Evolutionary conservation across 2,888 invertebrate genomes (phyloP), one percentile per base, ranked within the genome.

Genomic region (Caenorhabditis angaria): DNA sequence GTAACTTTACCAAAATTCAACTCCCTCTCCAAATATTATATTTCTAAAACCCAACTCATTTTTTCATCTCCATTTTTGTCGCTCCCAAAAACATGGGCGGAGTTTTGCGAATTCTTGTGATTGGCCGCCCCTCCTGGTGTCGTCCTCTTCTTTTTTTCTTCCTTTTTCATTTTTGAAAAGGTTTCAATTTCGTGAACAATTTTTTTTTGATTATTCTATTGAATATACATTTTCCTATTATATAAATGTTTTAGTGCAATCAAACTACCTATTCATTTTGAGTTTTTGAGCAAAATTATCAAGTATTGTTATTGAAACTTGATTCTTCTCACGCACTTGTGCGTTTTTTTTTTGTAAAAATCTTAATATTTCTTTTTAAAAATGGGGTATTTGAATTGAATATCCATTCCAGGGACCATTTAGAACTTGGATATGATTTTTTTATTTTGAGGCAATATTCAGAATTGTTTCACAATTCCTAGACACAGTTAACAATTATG

Each of bases 191-290:
- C 18, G 10, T 18, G 14, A 41, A 41, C 18, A 18, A 41, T 41
- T 41, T 41, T 32, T 32, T 32, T 5, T 32, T 41, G 41, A 41
- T 41, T 41, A 41, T 41, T 14, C 41, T 41, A 41, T 41, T 41
- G 41, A 41, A 14, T n/a, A 14, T 41, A 41, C 3, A 5, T 14
- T 2, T 18, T 10, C 14, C 14, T 3, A 41, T 12, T 18, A 41
- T 41, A 14, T 41, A 41, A 41, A 41, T 41, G 41, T 41, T 41
- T 41, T 41, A 41, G 41, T 41, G 41, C 41, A 41, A 41, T 41
- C 41, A 41, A 41, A 3, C 14, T 41, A 41, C 41, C 18, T 41
- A 41, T 41, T 41, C 41, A 41, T 41, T 10, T 14, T n/a, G n/a
- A n/a, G n/a, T n/a, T n/a, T n/a, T n/a, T n/a, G n/a, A n/a, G n/a